Percentiles rank a stretch among this genome's conserved stretches.
phyloP scores from a whole-genome alignment of 1,140 invertebrate species.

The Chironomus striatipennis region DNA sequence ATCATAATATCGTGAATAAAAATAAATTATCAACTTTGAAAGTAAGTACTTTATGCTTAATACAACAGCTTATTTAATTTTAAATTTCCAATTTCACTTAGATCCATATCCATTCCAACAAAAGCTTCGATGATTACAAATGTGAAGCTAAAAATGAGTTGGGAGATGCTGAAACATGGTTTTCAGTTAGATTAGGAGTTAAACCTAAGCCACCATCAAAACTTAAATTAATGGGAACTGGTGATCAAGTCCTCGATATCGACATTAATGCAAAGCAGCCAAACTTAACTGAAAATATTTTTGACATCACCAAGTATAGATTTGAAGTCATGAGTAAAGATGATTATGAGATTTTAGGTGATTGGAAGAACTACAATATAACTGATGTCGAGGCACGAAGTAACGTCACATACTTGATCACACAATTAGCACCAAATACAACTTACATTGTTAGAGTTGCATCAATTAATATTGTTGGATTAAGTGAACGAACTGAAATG shows the following conservation, averaged over 20 bases:
- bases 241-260: not conserved
- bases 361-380: not conserved
- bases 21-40: not conserved
- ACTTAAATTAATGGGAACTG: not conserved
- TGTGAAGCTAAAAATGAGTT: not conserved
- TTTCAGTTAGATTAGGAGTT: not conserved
- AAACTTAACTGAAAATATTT: not conserved
- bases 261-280: not conserved
- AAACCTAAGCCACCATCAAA: not conserved
- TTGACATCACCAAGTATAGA: not conserved
- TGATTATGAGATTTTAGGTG: not conserved
- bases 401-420: not conserved
- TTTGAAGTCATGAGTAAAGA: not conserved
- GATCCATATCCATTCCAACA: not conserved
- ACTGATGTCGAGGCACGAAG: not conserved
- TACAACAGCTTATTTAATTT: not conserved
- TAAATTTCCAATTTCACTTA: not conserved
- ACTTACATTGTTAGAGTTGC: not conserved
- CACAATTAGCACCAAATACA: not conserved
- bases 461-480: not conserved
- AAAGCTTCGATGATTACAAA: not conserved
- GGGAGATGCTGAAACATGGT: not conserved
- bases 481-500: not conserved
- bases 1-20: not conserved
- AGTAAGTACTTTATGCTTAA: no score